Evolutionary conservation across 2,797 vertebrate species (phyloP).

Genomic region (Acipenser transmontanus): DNA sequence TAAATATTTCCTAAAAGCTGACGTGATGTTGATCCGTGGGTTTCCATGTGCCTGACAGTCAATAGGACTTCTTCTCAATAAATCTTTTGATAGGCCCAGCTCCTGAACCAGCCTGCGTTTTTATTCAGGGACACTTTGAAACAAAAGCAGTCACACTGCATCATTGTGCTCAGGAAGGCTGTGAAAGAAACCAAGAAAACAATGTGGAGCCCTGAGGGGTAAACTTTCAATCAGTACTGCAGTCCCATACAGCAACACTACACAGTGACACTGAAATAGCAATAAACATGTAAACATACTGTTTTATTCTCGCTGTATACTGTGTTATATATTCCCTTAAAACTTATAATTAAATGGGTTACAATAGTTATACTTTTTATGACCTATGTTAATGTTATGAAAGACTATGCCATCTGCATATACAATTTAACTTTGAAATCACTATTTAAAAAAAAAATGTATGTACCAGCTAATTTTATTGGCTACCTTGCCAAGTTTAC

Average conservation of each 20-base stretch:
- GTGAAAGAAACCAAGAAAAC: conserved; percentile 4
- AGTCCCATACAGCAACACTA: neutral
- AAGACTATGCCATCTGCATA: too few relatives aligned
- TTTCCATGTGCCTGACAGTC: conserved; percentile 14
- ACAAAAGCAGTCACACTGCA: neutral
- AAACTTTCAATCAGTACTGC: neutral
- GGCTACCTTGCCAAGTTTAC: too few relatives aligned
- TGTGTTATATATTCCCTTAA: too few relatives aligned
- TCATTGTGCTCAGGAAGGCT: conserved; percentile 6
- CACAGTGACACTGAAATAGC: neutral
- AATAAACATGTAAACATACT: too few relatives aligned
- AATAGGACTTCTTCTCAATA: conserved; percentile 14
- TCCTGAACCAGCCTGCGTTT: conserved; percentile 17
- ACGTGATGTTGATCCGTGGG: neutral
- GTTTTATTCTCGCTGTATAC: too few relatives aligned
- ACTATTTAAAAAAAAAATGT: too few relatives aligned
- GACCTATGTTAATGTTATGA: too few relatives aligned
- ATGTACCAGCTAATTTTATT: too few relatives aligned
- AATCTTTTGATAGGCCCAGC: neutral
- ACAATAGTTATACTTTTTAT: too few relatives aligned
- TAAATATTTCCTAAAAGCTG: neutral
- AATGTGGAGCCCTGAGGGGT: conserved; percentile 6
- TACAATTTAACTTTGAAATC: too few relatives aligned
- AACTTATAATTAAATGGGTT: too few relatives aligned
- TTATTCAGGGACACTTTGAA: conserved; percentile 10